Percentiles rank a stretch among this genome's conserved stretches.
Evolutionary conservation across 2,113 vertebrate genomes (phyloP).

Genomic region (Clarias gariepinus): DNA sequence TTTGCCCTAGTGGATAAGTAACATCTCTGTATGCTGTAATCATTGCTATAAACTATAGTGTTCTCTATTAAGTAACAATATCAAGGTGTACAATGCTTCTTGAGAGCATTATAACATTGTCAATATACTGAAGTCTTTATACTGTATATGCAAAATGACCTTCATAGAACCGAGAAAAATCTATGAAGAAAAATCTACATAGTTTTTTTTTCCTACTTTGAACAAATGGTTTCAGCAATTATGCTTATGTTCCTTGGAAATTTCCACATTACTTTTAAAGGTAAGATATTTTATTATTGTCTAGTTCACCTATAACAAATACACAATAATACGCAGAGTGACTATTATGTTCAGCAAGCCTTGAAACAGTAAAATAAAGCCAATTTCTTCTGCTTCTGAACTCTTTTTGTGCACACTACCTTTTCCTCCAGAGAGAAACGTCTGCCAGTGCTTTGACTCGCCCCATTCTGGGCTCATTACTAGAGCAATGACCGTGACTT

Average conservation of each 20-base stretch:
- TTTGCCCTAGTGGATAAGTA: neutral
- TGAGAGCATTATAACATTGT: neutral
- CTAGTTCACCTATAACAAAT: too few relatives aligned
- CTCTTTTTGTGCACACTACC: slow-evolving; percentile 18
- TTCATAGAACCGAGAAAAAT: too few relatives aligned
- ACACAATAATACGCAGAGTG: slow-evolving; percentile 7
- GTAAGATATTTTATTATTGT: neutral
- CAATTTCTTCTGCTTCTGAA: slow-evolving; percentile 1
- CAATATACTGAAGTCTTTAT: neutral
- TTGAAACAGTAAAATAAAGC: neutral
- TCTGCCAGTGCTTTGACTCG: slow-evolving; percentile 36
- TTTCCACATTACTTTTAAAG: neutral
- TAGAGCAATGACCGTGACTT: slow-evolving; percentile 60
- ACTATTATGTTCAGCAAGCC: neutral
- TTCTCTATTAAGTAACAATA: neutral
- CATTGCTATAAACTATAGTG: neutral
- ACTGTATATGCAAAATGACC: too few relatives aligned
- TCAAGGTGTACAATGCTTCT: neutral
- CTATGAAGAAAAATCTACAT: too few relatives aligned
- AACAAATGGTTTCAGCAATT: neutral
- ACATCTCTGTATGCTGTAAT: neutral
- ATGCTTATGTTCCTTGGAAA: neutral
- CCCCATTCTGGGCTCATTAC: slow-evolving; percentile 44
- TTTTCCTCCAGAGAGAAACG: neutral
- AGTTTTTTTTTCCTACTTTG: neutral